phyloP scores from a whole-genome alignment of 2,797 vertebrate species.

The Lycodopsis pacificus region DNA sequence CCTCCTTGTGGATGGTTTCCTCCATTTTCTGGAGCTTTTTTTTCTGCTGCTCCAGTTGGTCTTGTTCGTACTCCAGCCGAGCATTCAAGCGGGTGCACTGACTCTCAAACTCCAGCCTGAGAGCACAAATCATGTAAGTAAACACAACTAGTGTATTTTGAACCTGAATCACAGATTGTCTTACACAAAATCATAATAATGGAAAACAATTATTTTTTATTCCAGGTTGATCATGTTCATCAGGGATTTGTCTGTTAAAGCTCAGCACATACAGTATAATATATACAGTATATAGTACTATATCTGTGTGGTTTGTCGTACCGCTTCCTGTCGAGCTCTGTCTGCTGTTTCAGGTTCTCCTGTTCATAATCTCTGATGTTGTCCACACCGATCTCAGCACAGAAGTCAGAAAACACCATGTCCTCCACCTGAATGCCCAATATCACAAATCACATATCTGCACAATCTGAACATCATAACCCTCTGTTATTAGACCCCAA shows the following conservation, averaged over 20 bases:
- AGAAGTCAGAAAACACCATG: conserved; percentile 91
- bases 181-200: no score
- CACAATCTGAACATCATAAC: background rate
- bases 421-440: conserved; percentile 88
- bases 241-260: background rate
- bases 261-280: background rate
- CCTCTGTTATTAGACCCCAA: background rate
- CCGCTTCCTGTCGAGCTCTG: conserved; percentile 92
- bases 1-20: conserved; percentile 81
- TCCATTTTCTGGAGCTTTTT: conserved; percentile 77
- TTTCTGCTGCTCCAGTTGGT: conserved; percentile 84
- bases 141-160: background rate
- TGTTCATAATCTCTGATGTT: conserved; percentile 94
- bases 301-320: conserved; percentile 55
- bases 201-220: no score
- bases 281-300: no score
- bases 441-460: background rate
- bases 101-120: conserved; percentile 93
- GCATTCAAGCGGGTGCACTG: conserved; percentile 85
- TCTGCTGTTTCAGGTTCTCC: conserved; percentile 86
- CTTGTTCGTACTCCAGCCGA: conserved; percentile 88
- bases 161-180: background rate
- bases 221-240: background rate
- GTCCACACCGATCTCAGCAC: conserved; percentile 89
- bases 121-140: background rate